These are phyloP conservation scores for Muschampia plurimacula DNA, from an alignment of 2,888 invertebrate species.

Conservation along the genomic window DNA sequence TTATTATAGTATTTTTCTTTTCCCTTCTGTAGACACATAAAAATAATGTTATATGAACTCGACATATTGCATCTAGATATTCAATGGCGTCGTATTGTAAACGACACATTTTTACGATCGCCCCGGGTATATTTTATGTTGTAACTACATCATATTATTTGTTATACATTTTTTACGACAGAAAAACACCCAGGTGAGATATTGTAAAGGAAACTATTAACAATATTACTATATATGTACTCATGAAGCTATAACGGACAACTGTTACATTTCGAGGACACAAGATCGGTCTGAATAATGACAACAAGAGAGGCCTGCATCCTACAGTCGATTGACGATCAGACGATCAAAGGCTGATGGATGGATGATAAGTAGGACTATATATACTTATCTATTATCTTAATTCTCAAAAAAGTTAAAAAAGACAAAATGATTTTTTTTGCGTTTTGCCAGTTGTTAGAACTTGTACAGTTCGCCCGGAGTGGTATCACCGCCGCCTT, in stretches of 20 bases:
- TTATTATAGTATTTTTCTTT: not conserved
- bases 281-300: no score
- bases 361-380: no score
- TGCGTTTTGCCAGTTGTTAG: no score
- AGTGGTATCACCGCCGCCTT: no score
- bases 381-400: no score
- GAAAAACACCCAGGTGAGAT: conserved; percentile 1
- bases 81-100: conserved; percentile 14
- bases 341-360: no score
- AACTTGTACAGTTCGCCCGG: no score
- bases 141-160: conserved; percentile 23
- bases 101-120: conserved; percentile 23
- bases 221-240: not conserved
- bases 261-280: no score
- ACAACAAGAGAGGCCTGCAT: no score
- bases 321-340: no score
- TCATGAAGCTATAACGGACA: not conserved
- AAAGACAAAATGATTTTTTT: no score
- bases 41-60: not conserved
- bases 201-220: not conserved
- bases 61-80: conserved; percentile 6
- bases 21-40: not conserved
- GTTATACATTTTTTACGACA: conserved; percentile 16
- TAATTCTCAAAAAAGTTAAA: no score
- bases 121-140: conserved; percentile 5